Percentiles rank a stretch among this genome's conserved stretches.
Conservation (phyloP, 2,888 invertebrate genomes). For the Elgonia sp. region DNA sequence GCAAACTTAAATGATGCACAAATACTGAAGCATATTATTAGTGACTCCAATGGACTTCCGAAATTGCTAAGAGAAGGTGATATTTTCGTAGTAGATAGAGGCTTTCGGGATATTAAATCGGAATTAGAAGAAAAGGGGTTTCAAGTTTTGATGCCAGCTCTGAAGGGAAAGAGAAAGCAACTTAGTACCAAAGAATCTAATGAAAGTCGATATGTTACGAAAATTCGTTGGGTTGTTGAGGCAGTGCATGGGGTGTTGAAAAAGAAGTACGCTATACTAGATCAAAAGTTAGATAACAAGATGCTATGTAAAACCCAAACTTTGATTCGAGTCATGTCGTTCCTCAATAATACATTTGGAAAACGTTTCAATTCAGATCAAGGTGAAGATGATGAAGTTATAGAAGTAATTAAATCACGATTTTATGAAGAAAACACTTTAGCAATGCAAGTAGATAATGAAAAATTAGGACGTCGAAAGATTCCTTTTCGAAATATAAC, state of each 20-base stretch:
- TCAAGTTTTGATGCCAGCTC: constrained; percentile 78
- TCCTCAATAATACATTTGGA: neutral
- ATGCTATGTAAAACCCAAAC: neutral
- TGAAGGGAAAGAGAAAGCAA: constrained; percentile 77
- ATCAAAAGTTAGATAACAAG: neutral
- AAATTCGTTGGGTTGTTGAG: constrained; percentile 74
- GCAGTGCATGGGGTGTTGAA: constrained; percentile 67
- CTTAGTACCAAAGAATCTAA: constrained; percentile 77
- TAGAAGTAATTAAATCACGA: too few species aligned
- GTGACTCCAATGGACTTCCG: constrained; percentile 51
- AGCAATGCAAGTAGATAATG: too few species aligned
- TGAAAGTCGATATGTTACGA: constrained; percentile 76
- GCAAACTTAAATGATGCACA: constrained; percentile 75
- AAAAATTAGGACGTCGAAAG: too few species aligned
- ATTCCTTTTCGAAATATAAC: too few species aligned
- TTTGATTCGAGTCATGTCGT: neutral
- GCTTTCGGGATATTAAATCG: constrained; percentile 59
- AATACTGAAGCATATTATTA: constrained; percentile 68
- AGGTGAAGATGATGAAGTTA: too few species aligned
- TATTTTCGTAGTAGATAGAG: constrained; percentile 76
- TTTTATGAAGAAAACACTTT: too few species aligned
- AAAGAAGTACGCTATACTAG: neutral
- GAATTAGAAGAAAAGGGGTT: constrained; percentile 65
- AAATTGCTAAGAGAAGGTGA: constrained; percentile 69
- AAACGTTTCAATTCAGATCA: neutral